phyloP scores from a whole-genome alignment of 2,113 vertebrate species.

The Petrocephalus zakoni region DNA sequence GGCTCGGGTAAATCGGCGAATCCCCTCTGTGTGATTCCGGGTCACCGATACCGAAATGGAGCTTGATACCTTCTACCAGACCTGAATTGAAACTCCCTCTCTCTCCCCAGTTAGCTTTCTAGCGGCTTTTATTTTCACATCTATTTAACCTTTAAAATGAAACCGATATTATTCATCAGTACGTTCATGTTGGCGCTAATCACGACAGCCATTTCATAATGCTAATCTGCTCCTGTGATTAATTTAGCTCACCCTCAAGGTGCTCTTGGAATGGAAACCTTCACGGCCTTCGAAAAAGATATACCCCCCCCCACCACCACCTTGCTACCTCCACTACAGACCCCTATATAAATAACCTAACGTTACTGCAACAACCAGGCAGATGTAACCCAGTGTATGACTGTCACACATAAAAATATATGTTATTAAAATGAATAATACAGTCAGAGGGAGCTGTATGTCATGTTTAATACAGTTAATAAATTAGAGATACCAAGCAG shows the following conservation, averaged over 20 bases:
- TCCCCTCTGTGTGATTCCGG: background rate
- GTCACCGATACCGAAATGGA: background rate
- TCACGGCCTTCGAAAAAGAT: background rate
- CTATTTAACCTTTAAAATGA: background rate
- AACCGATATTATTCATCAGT: background rate
- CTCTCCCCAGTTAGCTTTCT: background rate
- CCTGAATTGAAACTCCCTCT: background rate
- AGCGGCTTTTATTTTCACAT: background rate
- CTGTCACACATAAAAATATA: background rate
- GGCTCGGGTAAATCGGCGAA: background rate
- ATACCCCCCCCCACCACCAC: background rate
- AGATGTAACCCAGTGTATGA: background rate
- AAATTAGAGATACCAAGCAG: slow-evolving; percentile 30
- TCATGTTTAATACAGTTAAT: slow-evolving; percentile 38
- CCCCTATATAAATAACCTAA: background rate
- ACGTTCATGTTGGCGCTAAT: background rate
- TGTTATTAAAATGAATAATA: background rate
- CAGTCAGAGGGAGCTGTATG: background rate
- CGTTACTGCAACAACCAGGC: background rate
- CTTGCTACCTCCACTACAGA: background rate
- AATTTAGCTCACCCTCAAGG: background rate
- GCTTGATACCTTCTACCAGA: background rate
- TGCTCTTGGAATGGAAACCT: background rate
- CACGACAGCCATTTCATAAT: background rate
- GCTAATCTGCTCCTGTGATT: slow-evolving; percentile 2